Evolutionary conservation across 2,113 vertebrate species (phyloP).

Genomic region (Sander lucioperca): DNA sequence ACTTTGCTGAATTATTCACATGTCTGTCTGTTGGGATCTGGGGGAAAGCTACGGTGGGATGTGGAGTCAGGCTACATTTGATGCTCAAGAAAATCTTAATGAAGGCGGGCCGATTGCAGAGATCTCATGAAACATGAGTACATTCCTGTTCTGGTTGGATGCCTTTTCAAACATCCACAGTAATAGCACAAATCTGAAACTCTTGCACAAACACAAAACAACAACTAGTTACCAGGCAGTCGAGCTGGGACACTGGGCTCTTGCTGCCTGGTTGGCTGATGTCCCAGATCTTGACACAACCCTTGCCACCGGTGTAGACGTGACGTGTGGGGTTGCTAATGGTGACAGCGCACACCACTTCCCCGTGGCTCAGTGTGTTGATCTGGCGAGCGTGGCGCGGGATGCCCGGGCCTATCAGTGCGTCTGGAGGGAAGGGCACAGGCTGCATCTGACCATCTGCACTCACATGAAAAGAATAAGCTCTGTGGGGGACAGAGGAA

Average conservation of each 20-base stretch:
- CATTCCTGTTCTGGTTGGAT: constrained; percentile 8
- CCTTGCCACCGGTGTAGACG: constrained; percentile 96
- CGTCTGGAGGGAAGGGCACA: constrained; percentile 95
- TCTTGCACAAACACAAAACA: constrained; percentile 12
- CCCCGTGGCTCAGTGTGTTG: constrained; percentile 95
- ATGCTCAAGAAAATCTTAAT: constrained; percentile 51
- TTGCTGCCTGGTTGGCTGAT: constrained; percentile 98
- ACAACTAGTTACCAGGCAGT: constrained; percentile 90
- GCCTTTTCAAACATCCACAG: constrained; percentile 15
- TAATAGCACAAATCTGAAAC: constrained; percentile 14
- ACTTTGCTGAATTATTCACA: constrained; percentile 71
- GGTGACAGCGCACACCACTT: constrained; percentile 96
- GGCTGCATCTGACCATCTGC: constrained; percentile 98
- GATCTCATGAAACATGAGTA: constrained; percentile 34
- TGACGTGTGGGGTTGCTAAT: constrained; percentile 98
- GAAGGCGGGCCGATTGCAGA: constrained; percentile 13
- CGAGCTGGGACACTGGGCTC: constrained; percentile 96
- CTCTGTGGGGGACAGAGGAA: constrained; percentile 77
- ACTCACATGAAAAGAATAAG: constrained; percentile 96
- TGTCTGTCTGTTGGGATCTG: constrained; percentile 49
- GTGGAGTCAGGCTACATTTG: constrained; percentile 53
- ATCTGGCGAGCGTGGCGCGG: constrained; percentile 96
- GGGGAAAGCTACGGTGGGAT: constrained; percentile 18
- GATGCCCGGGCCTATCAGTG: constrained; percentile 94
- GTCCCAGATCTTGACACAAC: constrained; percentile 99